These are phyloP conservation scores for Sesia bembeciformis DNA, from an alignment of 2,888 invertebrate genomes.

Conservation along the genomic window DNA sequence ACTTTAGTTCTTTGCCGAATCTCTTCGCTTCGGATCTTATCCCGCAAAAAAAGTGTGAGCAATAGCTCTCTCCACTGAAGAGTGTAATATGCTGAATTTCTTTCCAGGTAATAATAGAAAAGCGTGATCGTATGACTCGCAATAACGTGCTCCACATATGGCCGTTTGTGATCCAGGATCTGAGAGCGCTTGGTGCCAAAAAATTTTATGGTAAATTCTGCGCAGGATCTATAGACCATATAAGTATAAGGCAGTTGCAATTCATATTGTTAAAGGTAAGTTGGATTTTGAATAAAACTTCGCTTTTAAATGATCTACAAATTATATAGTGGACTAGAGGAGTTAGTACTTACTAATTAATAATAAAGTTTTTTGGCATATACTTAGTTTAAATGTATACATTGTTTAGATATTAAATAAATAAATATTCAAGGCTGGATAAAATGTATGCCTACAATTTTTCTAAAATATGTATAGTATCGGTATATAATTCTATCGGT, in stretches of 20 bases:
- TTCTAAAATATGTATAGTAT: neutral
- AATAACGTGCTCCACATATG: conserved; percentile 98
- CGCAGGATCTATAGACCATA: conserved; percentile 98
- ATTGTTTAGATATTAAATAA: too few species aligned
- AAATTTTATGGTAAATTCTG: conserved; percentile 99
- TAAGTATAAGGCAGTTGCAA: conserved; percentile 96
- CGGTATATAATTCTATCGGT: neutral
- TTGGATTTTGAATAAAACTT: neutral
- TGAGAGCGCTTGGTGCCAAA: conserved; percentile 94
- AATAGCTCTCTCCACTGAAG: too few species aligned
- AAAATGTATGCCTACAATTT: too few species aligned
- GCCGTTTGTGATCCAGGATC: conserved; percentile 98
- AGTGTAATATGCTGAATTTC: neutral
- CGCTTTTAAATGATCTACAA: too few species aligned
- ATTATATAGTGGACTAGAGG: too few species aligned
- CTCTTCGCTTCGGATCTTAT: too few species aligned
- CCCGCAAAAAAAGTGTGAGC: too few species aligned
- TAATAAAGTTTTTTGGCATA: too few species aligned
- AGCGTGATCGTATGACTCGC: conserved; percentile 93
- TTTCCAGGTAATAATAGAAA: conserved; percentile 87
- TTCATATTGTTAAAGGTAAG: conserved; percentile 94
- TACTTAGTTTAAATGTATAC: too few species aligned
- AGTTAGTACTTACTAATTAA: too few species aligned
- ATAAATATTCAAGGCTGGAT: too few species aligned
- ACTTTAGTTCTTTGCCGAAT: too few species aligned